Evolutionary conservation across 2,888 invertebrate genomes (phyloP), one percentile per base, ranked within the genome.

Genomic region (Chalcosyrphus nemorum): DNA sequence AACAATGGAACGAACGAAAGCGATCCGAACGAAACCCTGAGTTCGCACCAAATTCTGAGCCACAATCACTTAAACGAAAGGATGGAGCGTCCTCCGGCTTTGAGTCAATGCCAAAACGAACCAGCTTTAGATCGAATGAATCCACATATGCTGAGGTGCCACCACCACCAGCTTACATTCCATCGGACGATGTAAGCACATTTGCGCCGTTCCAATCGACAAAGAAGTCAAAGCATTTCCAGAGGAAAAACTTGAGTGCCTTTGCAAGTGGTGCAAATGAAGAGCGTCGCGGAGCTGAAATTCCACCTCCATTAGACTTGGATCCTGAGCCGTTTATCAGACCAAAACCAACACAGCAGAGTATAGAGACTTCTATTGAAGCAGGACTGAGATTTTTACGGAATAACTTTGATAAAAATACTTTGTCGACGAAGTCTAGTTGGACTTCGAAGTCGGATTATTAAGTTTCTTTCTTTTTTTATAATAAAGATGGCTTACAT

Each of bases 1-100:
- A 89, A 59, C 88, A 92, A 75, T 92, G 92, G 92, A 91, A 91
- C 77, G 90, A 90, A 29, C 94, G 95, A 88, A 94, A 96, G 89
- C 93, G 98, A 86, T 92, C 92, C 65, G 95, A 96, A 88, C 93
- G 97, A 86, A 92, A 93, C 21, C 89, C 93, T 0, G 97, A 97
- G 90, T 98, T 98, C 92, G 97, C 96, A 0, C 97, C 97, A 2
- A 56, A 86, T 2, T 66, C 86, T 0, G 88, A 89, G 13, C 56
- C 63, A 21, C 45, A 78, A 15, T 27, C 70, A 9, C 59, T 57
- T 0, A 72, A 71, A 45, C 57, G 75, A 24, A 68, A n/a, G 35
- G 17, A n/a, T n/a, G n/a, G 32, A 0, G 15, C 4, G n/a, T 11
- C 21, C 5, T 17, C 41, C 4, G 38, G 59, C 2, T 45, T 13